Conservation (phyloP, 2,888 invertebrate genomes). For the Ectemnius lituratus region DNA sequence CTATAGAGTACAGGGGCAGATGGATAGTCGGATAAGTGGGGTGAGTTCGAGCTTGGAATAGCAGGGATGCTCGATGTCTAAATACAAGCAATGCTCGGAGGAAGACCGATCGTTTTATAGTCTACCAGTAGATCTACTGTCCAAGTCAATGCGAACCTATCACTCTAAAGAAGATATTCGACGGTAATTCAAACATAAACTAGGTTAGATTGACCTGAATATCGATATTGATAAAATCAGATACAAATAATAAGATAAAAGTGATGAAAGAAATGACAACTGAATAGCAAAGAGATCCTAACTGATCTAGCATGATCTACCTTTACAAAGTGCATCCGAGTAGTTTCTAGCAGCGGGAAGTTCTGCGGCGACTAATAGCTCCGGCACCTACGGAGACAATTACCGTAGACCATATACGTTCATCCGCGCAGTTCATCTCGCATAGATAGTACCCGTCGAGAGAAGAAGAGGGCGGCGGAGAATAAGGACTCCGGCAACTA, state of each 20-base stretch:
- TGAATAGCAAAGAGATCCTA: no score
- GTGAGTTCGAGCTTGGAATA: conserved; percentile 18
- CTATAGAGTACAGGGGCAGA: conserved; percentile 34
- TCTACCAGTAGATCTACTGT: background rate
- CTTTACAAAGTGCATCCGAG: conserved; percentile 8
- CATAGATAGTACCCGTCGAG: conserved; percentile 49
- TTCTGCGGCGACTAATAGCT: conserved; percentile 56
- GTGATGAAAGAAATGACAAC: background rate
- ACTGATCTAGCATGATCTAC: background rate
- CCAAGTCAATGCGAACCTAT: no score
- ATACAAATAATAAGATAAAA: background rate
- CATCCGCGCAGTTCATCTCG: conserved; percentile 69
- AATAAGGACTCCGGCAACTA: conserved; percentile 6
- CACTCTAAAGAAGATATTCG: no score
- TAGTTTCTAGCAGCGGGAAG: background rate
- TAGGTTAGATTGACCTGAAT: background rate
- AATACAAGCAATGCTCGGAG: conserved; percentile 2
- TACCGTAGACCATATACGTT: conserved; percentile 74
- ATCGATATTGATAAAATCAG: background rate
- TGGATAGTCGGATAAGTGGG: conserved; percentile 41
- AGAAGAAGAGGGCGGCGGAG: conserved; percentile 29
- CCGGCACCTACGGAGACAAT: conserved; percentile 72
- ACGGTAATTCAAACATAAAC: no score
- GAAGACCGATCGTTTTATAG: background rate
- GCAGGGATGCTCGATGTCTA: conserved; percentile 27